phyloP scores from a whole-genome alignment of 1,140 invertebrate genomes.

The Temnothorax longispinosus region DNA sequence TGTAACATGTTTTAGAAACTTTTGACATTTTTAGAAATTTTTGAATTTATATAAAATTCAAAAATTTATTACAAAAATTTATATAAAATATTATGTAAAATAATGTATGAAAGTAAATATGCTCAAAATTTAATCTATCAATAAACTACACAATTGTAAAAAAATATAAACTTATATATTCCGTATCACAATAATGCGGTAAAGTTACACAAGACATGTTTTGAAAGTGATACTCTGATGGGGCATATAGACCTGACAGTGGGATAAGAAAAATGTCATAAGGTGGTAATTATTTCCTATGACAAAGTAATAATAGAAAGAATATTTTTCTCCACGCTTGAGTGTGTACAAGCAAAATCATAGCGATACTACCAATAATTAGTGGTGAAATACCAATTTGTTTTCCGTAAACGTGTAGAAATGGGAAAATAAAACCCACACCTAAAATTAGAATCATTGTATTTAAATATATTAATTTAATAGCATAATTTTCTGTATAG shows the following conservation, averaged over 20 bases:
- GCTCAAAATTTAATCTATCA: background rate
- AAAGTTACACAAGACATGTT: conserved; percentile 74
- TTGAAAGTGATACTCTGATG: conserved; percentile 70
- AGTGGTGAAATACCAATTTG: conserved; percentile 90
- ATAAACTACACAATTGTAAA: background rate
- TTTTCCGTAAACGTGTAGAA: conserved; percentile 90
- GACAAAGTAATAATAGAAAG: conserved; percentile 89
- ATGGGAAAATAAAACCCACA: conserved; percentile 91
- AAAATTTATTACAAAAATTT: too few relatives aligned
- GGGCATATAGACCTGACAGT: conserved; percentile 76
- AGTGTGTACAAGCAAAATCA: conserved; percentile 89
- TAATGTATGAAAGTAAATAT: too few relatives aligned
- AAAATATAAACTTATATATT: conserved; percentile 50
- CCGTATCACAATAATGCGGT: conserved; percentile 77
- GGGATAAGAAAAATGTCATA: conserved; percentile 89
- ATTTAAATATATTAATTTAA: background rate
- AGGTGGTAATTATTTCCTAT: conserved; percentile 88
- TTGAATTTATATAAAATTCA: too few relatives aligned
- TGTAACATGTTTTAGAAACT: background rate
- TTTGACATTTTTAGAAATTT: background rate
- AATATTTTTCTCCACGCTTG: conserved; percentile 88
- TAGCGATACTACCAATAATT: conserved; percentile 90
- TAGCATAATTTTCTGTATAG: conserved; percentile 29
- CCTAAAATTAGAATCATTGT: conserved; percentile 85
- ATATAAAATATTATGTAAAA: too few relatives aligned